A percentile compares a stretch with the other conserved stretches of the same genome.
phyloP scores from a whole-genome alignment of 2,113 vertebrate genomes.

The Rhizomys pruinosus region DNA sequence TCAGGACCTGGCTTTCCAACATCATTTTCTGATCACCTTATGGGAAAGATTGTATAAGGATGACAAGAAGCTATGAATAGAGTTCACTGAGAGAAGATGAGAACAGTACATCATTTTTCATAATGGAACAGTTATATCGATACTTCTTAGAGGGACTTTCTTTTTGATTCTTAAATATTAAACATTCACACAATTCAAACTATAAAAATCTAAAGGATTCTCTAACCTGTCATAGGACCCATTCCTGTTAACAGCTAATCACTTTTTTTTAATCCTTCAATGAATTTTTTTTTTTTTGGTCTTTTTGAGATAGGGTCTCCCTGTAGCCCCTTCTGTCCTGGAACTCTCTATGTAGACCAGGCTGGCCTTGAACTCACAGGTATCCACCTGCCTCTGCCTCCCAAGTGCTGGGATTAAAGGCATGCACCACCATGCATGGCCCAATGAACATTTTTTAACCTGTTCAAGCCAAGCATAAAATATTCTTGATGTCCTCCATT shows the following conservation, averaged over 20 bases:
- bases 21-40: not conserved
- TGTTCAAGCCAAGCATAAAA: not conserved
- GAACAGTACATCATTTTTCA: not conserved
- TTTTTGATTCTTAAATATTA: conserved; percentile 6
- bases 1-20: not conserved
- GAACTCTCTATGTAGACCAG: no score
- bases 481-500: not conserved
- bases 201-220: conserved; percentile 9
- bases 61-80: not conserved
- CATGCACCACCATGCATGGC: no score
- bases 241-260: not conserved
- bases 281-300: not conserved
- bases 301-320: no score
- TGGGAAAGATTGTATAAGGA: not conserved
- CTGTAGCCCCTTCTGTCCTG: no score
- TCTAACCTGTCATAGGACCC: not conserved
- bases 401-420: no score
- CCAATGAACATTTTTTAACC: no score
- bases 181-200: not conserved
- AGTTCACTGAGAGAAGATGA: not conserved
- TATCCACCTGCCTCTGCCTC: no score
- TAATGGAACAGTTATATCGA: not conserved
- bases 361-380: no score
- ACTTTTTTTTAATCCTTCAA: not conserved
- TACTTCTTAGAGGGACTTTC: not conserved